These are phyloP conservation scores for Oxyura jamaicensis DNA, from an alignment of 2,113 vertebrate genomes.

Conservation along the genomic window DNA sequence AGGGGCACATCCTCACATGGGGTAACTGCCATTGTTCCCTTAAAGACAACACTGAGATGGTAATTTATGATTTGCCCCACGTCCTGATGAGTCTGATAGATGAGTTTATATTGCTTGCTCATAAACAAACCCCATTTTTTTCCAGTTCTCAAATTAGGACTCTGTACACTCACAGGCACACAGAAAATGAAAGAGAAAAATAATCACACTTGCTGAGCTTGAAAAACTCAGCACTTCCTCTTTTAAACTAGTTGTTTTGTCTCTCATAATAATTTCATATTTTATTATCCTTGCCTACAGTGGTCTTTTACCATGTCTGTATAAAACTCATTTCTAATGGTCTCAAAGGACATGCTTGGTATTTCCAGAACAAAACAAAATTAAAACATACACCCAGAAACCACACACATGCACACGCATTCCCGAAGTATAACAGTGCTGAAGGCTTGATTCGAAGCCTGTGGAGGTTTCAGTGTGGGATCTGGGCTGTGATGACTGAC, in stretches of 20 bases:
- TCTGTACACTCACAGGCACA: neutral
- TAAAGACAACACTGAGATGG: neutral
- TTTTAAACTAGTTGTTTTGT: conserved; percentile 38
- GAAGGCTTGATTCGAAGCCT: neutral
- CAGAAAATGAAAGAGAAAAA: conserved; percentile 42
- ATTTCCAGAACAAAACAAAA: conserved; percentile 53
- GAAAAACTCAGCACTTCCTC: conserved; percentile 42
- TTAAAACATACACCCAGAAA: conserved; percentile 45
- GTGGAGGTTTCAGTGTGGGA: neutral
- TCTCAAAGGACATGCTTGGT: conserved; percentile 19
- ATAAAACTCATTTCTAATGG: conserved; percentile 28
- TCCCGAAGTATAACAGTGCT: neutral
- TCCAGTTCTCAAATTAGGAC: conserved; percentile 45
- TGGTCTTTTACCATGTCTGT: conserved; percentile 7
- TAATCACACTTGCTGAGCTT: neutral
- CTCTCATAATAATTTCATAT: conserved; percentile 33
- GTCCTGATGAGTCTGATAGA: conserved; percentile 41
- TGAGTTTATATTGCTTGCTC: conserved; percentile 12
- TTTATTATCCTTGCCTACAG: conserved; percentile 45
- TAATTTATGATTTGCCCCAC: conserved; percentile 31
- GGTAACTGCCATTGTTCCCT: neutral
- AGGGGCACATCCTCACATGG: neutral
- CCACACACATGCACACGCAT: neutral
- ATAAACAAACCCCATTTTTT: conserved; percentile 23
- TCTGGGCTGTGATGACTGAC: neutral